Conservation (phyloP, 2,113 vertebrate genomes). For the Passerina amoena region DNA sequence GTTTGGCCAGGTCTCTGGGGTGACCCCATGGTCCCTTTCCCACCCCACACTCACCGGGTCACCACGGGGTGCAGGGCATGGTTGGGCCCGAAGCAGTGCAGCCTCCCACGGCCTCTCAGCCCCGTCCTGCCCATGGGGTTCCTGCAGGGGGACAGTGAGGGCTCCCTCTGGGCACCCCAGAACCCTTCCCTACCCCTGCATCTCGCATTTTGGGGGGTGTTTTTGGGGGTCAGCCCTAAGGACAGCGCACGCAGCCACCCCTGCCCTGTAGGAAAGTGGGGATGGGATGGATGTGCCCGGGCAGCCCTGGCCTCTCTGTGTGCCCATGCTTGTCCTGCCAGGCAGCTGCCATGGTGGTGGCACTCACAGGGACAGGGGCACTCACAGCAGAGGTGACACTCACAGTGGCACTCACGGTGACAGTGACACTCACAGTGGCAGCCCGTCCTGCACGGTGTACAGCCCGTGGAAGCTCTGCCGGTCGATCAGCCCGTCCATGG, state of each 20-base stretch:
- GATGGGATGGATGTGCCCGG: neutral
- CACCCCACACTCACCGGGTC: slow-evolving; percentile 78
- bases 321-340: neutral
- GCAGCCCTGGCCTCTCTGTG: accelerated
- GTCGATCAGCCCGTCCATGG: slow-evolving; percentile 62
- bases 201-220: too few relatives aligned
- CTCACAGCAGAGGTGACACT: too few relatives aligned
- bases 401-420: too few relatives aligned
- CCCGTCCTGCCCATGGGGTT: slow-evolving; percentile 93
- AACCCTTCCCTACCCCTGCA: neutral
- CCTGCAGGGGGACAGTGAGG: slow-evolving; percentile 52
- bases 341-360: accelerated
- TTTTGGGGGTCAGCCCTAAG: neutral
- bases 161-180: accelerated
- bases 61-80: slow-evolving; percentile 80
- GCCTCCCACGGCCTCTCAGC: slow-evolving; percentile 81
- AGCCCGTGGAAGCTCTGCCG: slow-evolving; percentile 73
- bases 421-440: slow-evolving; percentile 70
- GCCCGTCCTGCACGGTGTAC: slow-evolving; percentile 48
- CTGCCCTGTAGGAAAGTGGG: accelerated
- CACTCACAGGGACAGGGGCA: slow-evolving; percentile 71
- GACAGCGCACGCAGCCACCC: accelerated
- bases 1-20: neutral
- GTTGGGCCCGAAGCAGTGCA: slow-evolving; percentile 86
- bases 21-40: neutral